Percentiles rank a stretch among this genome's conserved stretches.
Evolutionary conservation across 2,888 invertebrate species (phyloP).

Genomic region (Oscheius onirici): DNA sequence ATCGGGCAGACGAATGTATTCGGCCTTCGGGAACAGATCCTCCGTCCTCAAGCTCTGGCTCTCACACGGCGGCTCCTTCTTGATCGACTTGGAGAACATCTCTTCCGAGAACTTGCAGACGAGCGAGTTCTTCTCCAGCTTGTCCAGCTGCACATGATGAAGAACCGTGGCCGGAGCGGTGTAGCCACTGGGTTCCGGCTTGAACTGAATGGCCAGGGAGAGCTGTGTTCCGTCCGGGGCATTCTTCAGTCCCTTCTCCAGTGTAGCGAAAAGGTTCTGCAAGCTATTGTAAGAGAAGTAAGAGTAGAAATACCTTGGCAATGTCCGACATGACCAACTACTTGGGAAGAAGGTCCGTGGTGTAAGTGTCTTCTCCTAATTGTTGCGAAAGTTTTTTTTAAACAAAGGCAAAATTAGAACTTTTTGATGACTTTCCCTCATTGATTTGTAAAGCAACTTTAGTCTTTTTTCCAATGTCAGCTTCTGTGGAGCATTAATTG

Average conservation of each 20-base stretch:
- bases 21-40: neutral
- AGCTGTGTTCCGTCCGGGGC: neutral
- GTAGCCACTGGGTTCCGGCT: neutral
- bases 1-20: neutral
- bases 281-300: too few species aligned
- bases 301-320: too few species aligned
- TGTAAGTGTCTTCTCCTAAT: too few species aligned
- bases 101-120: neutral
- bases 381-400: too few species aligned
- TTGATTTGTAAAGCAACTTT: too few species aligned
- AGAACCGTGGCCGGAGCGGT: neutral
- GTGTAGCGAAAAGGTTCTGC: too few species aligned
- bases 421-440: too few species aligned
- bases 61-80: neutral
- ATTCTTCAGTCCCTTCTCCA: neutral
- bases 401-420: too few species aligned
- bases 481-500: too few species aligned
- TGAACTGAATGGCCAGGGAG: neutral
- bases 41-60: neutral
- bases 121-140: neutral
- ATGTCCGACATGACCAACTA: too few species aligned
- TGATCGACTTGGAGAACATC: neutral
- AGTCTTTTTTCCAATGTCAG: too few species aligned
- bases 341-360: too few species aligned
- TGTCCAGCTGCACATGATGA: neutral